Evolutionary conservation across 2,797 vertebrate species (phyloP).

Genomic region (Streptopelia turtur): DNA sequence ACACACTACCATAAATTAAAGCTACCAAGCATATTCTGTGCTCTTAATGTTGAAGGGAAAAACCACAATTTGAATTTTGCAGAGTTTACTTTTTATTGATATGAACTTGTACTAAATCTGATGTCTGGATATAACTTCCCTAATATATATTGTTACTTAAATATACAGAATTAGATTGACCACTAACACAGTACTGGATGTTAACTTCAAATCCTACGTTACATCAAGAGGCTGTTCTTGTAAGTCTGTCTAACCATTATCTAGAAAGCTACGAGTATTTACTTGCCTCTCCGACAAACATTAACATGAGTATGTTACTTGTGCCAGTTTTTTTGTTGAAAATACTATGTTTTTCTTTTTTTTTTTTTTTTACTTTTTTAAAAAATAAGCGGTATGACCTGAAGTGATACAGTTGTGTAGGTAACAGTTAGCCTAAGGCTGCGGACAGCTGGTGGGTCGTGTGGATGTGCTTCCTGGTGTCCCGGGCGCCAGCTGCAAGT

Average conservation of each 20-base stretch:
- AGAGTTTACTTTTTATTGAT: slow-evolving; percentile 82
- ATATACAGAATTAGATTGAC: slow-evolving; percentile 74
- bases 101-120: slow-evolving; percentile 75
- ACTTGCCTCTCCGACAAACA: slow-evolving; percentile 75
- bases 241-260: slow-evolving; percentile 73
- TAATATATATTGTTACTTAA: slow-evolving; percentile 74
- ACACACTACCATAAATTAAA: slow-evolving; percentile 74
- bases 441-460: slow-evolving; percentile 1
- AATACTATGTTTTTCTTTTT: slow-evolving; percentile 7
- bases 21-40: slow-evolving; percentile 70
- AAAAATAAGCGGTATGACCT: slow-evolving; percentile 50
- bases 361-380: neutral
- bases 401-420: slow-evolving; percentile 58
- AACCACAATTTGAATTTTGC: slow-evolving; percentile 79
- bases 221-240: slow-evolving; percentile 62
- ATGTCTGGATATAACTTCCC: slow-evolving; percentile 75
- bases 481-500: neutral
- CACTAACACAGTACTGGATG: slow-evolving; percentile 77
- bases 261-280: slow-evolving; percentile 76
- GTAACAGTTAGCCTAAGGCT: slow-evolving; percentile 43
- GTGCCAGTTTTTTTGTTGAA: slow-evolving; percentile 71
- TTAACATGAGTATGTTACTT: slow-evolving; percentile 72
- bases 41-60: slow-evolving; percentile 80
- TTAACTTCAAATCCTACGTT: slow-evolving; percentile 62
- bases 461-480: slow-evolving; percentile 17